A percentile compares a stretch with the other conserved stretches of the same genome.
Evolutionary conservation across 2,797 vertebrate genomes (phyloP).

Genomic region (Eulemur mongoz): DNA sequence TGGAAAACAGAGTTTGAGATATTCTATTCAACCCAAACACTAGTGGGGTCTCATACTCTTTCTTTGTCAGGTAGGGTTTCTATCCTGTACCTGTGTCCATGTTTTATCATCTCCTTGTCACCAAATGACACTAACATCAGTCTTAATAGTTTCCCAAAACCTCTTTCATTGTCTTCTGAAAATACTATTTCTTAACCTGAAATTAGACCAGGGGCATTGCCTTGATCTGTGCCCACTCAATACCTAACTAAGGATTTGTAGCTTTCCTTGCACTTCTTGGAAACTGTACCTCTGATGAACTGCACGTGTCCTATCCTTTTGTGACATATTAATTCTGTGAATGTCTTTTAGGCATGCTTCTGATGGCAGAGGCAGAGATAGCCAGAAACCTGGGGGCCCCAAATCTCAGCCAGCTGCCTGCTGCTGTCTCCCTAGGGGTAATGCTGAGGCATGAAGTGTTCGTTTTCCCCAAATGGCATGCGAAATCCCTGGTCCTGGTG

Average conservation of each 20-base stretch:
- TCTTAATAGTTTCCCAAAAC: not conserved
- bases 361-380: not conserved
- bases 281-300: not conserved
- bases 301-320: not conserved
- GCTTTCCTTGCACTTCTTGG: not conserved
- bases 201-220: not conserved
- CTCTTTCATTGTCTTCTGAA: not conserved
- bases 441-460: not conserved
- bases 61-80: not conserved
- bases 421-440: not conserved
- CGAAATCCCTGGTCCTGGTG: not conserved
- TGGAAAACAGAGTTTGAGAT: conserved; percentile 26
- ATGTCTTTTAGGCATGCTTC: not conserved
- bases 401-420: not conserved
- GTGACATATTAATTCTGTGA: not conserved
- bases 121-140: not conserved
- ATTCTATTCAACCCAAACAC: not conserved
- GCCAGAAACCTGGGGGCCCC: too few species aligned
- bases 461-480: not conserved
- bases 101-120: not conserved
- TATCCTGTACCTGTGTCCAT: not conserved
- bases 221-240: not conserved
- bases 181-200: not conserved
- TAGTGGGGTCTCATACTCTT: not conserved
- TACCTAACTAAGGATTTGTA: not conserved